Evolutionary conservation across 1,140 invertebrate species (phyloP), one percentile per base, ranked within the genome.

Genomic region (Heliconius hermathena): DNA sequence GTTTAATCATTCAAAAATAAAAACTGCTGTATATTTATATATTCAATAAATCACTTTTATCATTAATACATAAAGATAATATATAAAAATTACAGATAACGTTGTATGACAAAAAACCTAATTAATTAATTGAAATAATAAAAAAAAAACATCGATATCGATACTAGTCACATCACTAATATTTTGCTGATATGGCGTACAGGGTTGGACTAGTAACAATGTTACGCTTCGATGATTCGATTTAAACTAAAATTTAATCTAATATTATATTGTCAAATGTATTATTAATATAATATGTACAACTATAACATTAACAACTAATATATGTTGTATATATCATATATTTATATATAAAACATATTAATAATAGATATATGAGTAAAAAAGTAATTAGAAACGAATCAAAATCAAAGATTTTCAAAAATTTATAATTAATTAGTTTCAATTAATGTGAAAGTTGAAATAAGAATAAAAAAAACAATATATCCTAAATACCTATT

Each of bases 101-200:
- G 18, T 46, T 70, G 46, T 66, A 70, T 71, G 80, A 73, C 52
- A 26, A 73, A 78, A 82, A 66, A 29, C 13, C 70, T 79, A 81
- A 38, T 72, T 38, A 72, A 38, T n/a, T 38, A 41, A 38, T n/a
- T 38, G 9, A 57, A 57, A 72, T n/a, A 38, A 22, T 38, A n/a
- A 36, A n/a, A 71, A n/a, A 72, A 79, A 71, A 72, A 83, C 70
- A 82, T 86, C 87, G 88, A 87, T 85, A 78, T 88, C 86, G 83
- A 86, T 85, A 81, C 74, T 80, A 46, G 79, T 66, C 80, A 81
- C 89, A 87, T 49, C 88, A 87, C 86, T 90, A 90, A 66, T 29
- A 66, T 66, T 66, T 81, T 81, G 83, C 82, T 86, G 87, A 88
- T 88, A 88, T 86, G 85, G 87, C 85, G 84, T 77, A 83, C 83